phyloP scores from a whole-genome alignment of 2,888 invertebrate species.

The Pterostichus madidus region DNA sequence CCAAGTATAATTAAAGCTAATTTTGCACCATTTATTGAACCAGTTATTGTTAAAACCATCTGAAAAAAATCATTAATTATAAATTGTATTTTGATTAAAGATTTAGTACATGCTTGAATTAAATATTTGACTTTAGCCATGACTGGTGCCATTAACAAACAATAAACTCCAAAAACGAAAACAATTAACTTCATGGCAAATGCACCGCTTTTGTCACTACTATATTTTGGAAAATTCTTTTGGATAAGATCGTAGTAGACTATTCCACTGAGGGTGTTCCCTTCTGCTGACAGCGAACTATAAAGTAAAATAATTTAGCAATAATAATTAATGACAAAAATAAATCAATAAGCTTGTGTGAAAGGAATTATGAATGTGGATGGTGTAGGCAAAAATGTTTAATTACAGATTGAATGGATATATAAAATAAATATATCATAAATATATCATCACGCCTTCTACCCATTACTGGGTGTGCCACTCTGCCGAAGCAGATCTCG shows the following conservation, averaged over 20 bases:
- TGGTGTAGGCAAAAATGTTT: no score
- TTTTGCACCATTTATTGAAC: slow-evolving; percentile 18
- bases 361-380: not conserved
- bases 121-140: slow-evolving; percentile 13
- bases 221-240: not conserved
- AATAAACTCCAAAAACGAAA: slow-evolving; percentile 1
- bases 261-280: not conserved
- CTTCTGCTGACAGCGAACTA: slow-evolving; percentile 12
- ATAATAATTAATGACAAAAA: no score
- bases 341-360: no score
- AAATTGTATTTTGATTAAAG: not conserved
- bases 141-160: not conserved
- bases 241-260: slow-evolving; percentile 2
- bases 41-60: slow-evolving; percentile 16
- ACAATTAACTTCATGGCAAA: not conserved
- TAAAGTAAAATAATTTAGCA: not conserved
- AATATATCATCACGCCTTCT: no score
- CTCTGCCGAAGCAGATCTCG: no score
- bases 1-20: slow-evolving; percentile 28
- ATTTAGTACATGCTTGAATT: not conserved
- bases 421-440: no score
- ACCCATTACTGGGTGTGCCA: no score
- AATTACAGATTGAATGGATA: no score
- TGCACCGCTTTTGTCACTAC: slow-evolving; percentile 1
- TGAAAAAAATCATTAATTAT: slow-evolving; percentile 12